Evolutionary conservation across 2,797 vertebrate genomes (phyloP).

Genomic region (Siniperca obscura): DNA sequence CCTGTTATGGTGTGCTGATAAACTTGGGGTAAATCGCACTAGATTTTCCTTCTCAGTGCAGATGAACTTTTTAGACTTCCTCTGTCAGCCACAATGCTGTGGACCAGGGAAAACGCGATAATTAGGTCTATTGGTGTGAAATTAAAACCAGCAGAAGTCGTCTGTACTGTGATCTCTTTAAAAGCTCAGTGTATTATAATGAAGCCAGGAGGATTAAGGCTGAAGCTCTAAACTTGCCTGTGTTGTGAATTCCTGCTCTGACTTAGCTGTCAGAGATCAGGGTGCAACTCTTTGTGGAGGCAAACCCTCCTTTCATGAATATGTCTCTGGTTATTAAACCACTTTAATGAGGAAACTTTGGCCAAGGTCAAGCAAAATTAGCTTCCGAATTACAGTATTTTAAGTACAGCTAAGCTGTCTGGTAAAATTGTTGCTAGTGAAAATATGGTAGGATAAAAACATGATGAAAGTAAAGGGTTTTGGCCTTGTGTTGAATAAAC

Average conservation of each 20-base stretch:
- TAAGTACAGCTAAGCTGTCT: conserved; percentile 83
- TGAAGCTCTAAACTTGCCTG: conserved; percentile 82
- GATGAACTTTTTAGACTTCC: conserved; percentile 79
- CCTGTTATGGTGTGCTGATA: conserved; percentile 55
- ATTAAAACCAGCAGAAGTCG: conserved; percentile 85
- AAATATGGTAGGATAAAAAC: conserved; percentile 72
- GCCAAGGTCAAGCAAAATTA: conserved; percentile 86
- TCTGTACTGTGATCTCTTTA: conserved; percentile 85
- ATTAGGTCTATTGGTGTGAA: conserved; percentile 88
- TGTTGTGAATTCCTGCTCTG: conserved; percentile 84
- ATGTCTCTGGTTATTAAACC: conserved; percentile 85
- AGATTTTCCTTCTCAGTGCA: conserved; percentile 72
- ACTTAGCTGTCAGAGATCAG: conserved; percentile 86
- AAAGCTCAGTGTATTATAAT: conserved; percentile 85
- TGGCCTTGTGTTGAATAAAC: conserved; percentile 79
- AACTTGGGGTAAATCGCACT: conserved; percentile 68
- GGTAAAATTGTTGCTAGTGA: conserved; percentile 68
- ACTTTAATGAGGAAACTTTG: conserved; percentile 86
- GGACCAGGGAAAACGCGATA: conserved; percentile 80
- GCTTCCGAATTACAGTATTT: conserved; percentile 82
- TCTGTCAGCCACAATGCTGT: conserved; percentile 78
- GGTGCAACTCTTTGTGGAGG: conserved; percentile 83
- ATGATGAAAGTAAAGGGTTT: conserved; percentile 69
- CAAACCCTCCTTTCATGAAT: conserved; percentile 84
- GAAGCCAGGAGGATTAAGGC: conserved; percentile 86